Base-by-base conservation (phyloP, 1,140 invertebrate species). In the Drosophila azteca region DNA sequence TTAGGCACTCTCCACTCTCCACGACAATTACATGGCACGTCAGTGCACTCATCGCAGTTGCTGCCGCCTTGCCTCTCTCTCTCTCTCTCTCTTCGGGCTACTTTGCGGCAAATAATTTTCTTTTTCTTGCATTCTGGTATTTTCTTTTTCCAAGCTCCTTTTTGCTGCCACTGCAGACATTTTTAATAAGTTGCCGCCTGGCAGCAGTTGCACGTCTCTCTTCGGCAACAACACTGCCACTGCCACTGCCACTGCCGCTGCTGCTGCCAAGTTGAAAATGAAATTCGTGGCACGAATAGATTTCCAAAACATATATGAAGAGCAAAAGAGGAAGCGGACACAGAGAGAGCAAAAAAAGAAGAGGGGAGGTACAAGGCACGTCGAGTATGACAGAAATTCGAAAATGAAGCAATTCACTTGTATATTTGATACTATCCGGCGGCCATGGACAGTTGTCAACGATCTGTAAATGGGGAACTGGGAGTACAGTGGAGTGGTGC, bases 221-320 rank as follows among this genome's bases (percentile, higher is more conserved):
- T 51, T 55, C 82, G 72, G 61, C 79, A 84, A 80, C 65, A 77
- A 66, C 82, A 85, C 81, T 78, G 74, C 78, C 35, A 39, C 4
- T 39, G 35, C 7, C 7, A 7, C 6, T 1, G 29, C 29, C 7
- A 7, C 29, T 29, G 29, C 9, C 11, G 31, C 65, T 81, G 60
- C 82, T 82, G 78, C 78, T 85, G 82, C 82, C 82, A 87, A 85
- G 74, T 78, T 82, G 82, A 82, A 85, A 85, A 85, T 85, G 82
- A 85, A 85, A 85, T 85, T 85, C 78, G 82, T 85, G 82, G 82
- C 82, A 87, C 82, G 83, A 85, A 85, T 85, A 85, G 82, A 85
- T 85, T 87, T 75, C 49, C 62, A 73, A 82, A 81, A 79, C 83
- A 87, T 85, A 82, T 74, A 50, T 77, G 63, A 62, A 72, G 51